Evolutionary conservation across 2,797 vertebrate genomes (phyloP).

Genomic region (Lerista edwardsae): DNA sequence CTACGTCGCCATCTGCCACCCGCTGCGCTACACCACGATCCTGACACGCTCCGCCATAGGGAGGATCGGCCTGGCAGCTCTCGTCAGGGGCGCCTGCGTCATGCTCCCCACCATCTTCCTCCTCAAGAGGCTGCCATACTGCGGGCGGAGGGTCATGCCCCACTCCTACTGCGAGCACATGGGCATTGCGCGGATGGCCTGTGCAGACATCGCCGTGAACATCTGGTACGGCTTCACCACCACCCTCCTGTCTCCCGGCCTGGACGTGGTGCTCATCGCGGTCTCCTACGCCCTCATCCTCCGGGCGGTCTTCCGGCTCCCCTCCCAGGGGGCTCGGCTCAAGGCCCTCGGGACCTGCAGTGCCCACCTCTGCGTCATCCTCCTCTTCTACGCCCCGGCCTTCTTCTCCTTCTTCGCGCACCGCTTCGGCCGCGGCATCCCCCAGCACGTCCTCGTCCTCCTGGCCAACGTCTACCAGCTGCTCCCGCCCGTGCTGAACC

Average conservation of each 20-base stretch:
- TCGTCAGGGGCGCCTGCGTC: conserved; percentile 32
- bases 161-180: conserved; percentile 78
- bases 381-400: conserved; percentile 67
- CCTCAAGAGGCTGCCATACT: conserved; percentile 62
- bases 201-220: conserved; percentile 63
- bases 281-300: conserved; percentile 77
- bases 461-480: conserved; percentile 60
- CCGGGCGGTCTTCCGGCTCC: conserved; percentile 64
- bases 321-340: conserved; percentile 59
- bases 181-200: conserved; percentile 77
- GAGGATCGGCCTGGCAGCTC: conserved; percentile 52
- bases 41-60: conserved; percentile 72
- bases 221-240: conserved; percentile 70
- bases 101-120: conserved; percentile 56
- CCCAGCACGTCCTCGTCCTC: conserved; percentile 50
- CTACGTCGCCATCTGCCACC: conserved; percentile 79
- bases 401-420: conserved; percentile 58
- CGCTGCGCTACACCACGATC: conserved; percentile 72
- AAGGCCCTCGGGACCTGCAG: conserved; percentile 75
- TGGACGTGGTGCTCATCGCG: conserved; percentile 65
- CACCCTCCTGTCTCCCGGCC: conserved; percentile 61
- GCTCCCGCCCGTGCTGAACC: conserved; percentile 68
- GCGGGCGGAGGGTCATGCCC: conserved; percentile 57
- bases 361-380: conserved; percentile 71
- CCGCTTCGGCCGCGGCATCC: conserved; percentile 35